phyloP scores from a whole-genome alignment of 2,113 vertebrate genomes.

The Sphaerodactylus townsendi region DNA sequence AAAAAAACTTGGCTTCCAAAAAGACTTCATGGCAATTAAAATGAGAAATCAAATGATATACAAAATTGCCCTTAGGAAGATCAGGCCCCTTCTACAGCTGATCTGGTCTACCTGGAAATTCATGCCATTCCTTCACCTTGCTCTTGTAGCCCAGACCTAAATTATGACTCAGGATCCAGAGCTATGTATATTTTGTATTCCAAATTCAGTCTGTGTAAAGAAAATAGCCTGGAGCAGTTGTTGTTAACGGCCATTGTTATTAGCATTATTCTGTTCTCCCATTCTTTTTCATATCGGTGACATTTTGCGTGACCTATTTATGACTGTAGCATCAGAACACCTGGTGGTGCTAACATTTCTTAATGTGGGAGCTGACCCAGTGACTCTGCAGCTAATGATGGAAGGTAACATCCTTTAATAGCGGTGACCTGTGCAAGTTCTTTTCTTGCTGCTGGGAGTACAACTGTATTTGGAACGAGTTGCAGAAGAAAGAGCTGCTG shows the following conservation, averaged over 20 bases:
- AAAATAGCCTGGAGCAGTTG: neutral
- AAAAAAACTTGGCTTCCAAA: too few relatives aligned
- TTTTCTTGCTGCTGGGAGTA: neutral
- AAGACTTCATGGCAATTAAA: too few relatives aligned
- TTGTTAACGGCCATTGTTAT: neutral
- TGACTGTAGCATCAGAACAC: constrained; percentile 18
- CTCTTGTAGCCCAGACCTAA: neutral
- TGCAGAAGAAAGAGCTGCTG: neutral
- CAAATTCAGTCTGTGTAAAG: neutral
- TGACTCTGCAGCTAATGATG: constrained; percentile 22
- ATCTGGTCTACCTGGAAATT: too few relatives aligned
- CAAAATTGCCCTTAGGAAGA: too few relatives aligned
- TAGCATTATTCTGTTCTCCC: neutral
- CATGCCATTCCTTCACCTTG: too few relatives aligned
- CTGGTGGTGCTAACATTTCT: neutral
- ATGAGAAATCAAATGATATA: too few relatives aligned
- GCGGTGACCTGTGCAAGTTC: constrained; percentile 38
- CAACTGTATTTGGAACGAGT: neutral
- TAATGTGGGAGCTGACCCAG: constrained; percentile 29
- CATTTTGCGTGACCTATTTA: constrained; percentile 27
- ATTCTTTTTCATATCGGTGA: neutral
- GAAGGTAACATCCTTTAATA: constrained; percentile 34
- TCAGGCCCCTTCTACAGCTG: too few relatives aligned
- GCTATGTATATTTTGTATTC: neutral
- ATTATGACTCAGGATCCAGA: neutral